These are phyloP conservation scores for Philopotamus ludificatus DNA, from an alignment of 1,140 invertebrate genomes.

Conservation along the genomic window DNA sequence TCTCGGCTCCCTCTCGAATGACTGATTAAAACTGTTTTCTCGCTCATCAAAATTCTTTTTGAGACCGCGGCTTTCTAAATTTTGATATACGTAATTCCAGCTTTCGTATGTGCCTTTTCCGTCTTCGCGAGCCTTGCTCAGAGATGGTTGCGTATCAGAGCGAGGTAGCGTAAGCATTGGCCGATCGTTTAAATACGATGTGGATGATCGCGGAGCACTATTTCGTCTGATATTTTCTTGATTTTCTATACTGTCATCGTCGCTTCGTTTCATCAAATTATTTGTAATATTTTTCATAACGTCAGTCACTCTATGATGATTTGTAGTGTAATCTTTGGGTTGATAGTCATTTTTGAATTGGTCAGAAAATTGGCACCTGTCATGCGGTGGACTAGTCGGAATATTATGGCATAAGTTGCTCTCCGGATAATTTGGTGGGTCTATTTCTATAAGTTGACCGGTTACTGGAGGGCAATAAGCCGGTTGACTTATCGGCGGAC, in stretches of 20 bases:
- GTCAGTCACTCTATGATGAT: constrained; percentile 2
- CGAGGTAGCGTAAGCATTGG: constrained; percentile 48
- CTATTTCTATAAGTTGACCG: constrained; percentile 70
- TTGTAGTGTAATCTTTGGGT: background rate
- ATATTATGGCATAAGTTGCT: constrained; percentile 22
- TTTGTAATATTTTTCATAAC: constrained; percentile 6
- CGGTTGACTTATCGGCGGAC: constrained; percentile 44
- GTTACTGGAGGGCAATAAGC: constrained; percentile 55
- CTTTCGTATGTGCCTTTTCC: constrained; percentile 66
- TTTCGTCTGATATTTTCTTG: constrained; percentile 46
- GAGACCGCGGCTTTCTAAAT: constrained; percentile 71
- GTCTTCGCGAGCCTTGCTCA: constrained; percentile 57
- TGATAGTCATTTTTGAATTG: background rate
- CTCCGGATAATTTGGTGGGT: constrained; percentile 51
- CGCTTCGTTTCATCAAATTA: constrained; percentile 1
- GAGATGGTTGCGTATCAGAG: constrained; percentile 51
- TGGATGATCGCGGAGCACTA: constrained; percentile 44
- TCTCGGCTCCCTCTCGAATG: constrained; percentile 51
- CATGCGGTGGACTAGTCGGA: constrained; percentile 33
- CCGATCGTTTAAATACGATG: constrained; percentile 43
- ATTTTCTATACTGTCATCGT: constrained; percentile 32
- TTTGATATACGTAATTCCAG: constrained; percentile 78
- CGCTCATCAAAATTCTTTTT: constrained; percentile 66
- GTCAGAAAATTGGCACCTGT: background rate
- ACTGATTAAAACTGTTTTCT: constrained; percentile 59